Conservation (phyloP, 2,113 vertebrate genomes). For the Ceyx melanurus region DNA sequence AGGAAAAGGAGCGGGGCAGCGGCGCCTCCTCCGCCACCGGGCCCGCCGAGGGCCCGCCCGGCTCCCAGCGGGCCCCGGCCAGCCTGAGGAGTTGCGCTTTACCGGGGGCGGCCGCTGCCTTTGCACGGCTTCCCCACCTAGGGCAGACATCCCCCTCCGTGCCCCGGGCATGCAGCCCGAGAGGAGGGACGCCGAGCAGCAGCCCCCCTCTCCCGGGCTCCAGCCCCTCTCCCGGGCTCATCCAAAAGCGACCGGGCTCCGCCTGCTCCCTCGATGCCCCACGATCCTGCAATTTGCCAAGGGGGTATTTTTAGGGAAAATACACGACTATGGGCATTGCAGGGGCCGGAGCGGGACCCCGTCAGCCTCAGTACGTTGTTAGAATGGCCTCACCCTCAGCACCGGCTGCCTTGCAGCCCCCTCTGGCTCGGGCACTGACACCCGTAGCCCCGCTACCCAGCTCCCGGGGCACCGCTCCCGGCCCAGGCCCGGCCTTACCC, state of each 20-base stretch:
- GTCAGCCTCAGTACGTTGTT: fast-evolving
- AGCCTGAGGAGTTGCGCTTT: not conserved
- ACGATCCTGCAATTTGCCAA: not conserved
- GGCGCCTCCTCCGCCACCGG: constrained; percentile 12
- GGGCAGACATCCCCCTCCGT: not conserved
- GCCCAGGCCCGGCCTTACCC: not conserved
- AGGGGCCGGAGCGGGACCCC: not conserved
- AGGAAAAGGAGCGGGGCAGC: not conserved
- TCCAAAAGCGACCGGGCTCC: fast-evolving
- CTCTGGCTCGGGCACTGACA: fast-evolving
- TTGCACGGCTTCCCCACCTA: not conserved
- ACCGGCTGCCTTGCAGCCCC: fast-evolving
- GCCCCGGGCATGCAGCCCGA: not conserved
- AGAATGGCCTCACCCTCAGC: fast-evolving
- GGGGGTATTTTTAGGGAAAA: not conserved
- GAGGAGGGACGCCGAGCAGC: not conserved
- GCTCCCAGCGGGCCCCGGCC: not conserved
- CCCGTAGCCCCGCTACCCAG: fast-evolving
- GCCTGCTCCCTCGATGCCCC: not conserved
- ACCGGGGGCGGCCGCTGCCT: not conserved
- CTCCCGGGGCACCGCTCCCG: not conserved
- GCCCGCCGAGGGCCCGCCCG: not conserved
- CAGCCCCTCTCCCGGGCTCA: not conserved
- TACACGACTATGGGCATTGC: fast-evolving
- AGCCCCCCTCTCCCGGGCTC: not conserved